Base-by-base conservation (phyloP, 2,113 vertebrate genomes). In the Hippolais icterina region DNA sequence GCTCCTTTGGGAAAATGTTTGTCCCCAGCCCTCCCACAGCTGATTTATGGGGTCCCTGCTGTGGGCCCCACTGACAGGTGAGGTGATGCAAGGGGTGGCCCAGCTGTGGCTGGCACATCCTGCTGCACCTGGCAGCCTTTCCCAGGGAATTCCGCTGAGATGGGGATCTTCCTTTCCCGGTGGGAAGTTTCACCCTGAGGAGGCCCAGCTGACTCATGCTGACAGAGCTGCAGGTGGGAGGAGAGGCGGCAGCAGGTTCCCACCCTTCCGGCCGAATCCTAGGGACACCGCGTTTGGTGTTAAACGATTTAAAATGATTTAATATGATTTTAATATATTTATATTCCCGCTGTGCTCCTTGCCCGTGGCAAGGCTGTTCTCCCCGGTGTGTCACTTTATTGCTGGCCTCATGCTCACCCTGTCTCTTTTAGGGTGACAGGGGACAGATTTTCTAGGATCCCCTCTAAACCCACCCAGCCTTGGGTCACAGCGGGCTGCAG, bases 1-100 rank as follows among this genome's bases (percentile, higher is more conserved):
- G 57, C 42, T 68, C 37, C 70, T 20, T 9, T 42, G 33, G 8
- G 72, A 28, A 15, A 29, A 22, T 12, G 1, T 25, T 72, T 10
- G 1, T 16, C 53, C 50, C 25, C 35, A 4, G 10, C 20, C 39
- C 17, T 31, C 23, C 42, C 1, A 0, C 0, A 4, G 28, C 0
- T 11, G 24, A 19, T 37, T 53, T 24, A 29, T 22, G 2, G 17
- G 6, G 5, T 27, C n/a, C 3, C 2, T 10, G 29, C 17, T 19
- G n/a, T 11, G 5, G 31, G 23, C 17, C 68, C 15, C 18, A 0
- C 1, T 9, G 47, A 6, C 22, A 7, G 13, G 12, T 16, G n/a
- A 1, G 14, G 60, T 1, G 15, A 4, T 1, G 10, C 39, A 22
- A 52, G 35, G 0, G 28, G 11, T 12, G 76, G 42, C 49, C 29